Evolutionary conservation across 2,888 invertebrate species (phyloP).

Genomic region (Lithophane socia): DNA sequence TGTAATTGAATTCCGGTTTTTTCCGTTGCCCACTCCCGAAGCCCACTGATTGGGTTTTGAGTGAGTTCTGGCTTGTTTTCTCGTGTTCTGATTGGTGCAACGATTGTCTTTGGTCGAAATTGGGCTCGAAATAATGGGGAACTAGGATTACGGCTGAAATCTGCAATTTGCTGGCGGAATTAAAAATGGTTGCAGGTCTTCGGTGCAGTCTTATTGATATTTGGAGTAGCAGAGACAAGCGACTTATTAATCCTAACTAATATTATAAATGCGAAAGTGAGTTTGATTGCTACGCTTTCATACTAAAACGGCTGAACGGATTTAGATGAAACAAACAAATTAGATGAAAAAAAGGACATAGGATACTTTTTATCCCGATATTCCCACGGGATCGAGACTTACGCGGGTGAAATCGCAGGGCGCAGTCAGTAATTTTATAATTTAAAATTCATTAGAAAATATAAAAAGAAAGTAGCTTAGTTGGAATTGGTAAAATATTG

Average conservation of each 20-base stretch:
- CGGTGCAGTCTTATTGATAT: neutral
- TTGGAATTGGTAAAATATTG: neutral
- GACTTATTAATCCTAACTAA: neutral
- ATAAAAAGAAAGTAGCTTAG: neutral
- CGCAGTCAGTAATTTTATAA: neutral
- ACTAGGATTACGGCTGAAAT: conserved; percentile 23
- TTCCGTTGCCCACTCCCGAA: conserved; percentile 44
- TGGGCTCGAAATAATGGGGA: conserved; percentile 40
- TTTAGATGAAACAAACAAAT: no score
- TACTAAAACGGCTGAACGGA: no score
- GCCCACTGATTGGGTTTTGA: conserved; percentile 66
- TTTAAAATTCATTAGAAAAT: neutral
- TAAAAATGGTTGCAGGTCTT: conserved; percentile 10
- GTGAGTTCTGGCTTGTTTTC: conserved; percentile 49
- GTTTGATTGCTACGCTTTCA: no score
- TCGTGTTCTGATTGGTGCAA: conserved; percentile 48
- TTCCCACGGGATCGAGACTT: no score
- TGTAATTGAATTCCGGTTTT: conserved; percentile 68
- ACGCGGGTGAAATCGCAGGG: no score
- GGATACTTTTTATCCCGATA: no score
- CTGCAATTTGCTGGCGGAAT: conserved; percentile 24
- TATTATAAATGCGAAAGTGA: no score
- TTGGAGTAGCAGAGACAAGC: neutral
- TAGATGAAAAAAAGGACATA: no score
- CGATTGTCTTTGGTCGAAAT: conserved; percentile 53